Percentiles rank a stretch among this genome's conserved stretches.
Evolutionary conservation across 2,113 vertebrate species (phyloP).

Genomic region (Spilogale gracilis): DNA sequence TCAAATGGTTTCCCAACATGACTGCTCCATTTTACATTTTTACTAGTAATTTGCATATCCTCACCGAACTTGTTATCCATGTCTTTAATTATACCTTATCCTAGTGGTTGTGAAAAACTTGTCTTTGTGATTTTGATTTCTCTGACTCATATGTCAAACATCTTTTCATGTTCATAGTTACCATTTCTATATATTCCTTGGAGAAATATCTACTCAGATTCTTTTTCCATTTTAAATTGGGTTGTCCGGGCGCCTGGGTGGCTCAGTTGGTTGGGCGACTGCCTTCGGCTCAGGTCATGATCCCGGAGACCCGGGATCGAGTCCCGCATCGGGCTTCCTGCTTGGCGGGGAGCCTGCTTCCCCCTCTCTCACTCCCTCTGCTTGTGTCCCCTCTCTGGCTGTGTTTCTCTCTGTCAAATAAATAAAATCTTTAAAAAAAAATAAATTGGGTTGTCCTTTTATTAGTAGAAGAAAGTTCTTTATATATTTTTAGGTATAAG

Average conservation of each 20-base stretch:
- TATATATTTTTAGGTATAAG: slow-evolving; percentile 6
- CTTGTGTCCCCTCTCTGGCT: too few species aligned
- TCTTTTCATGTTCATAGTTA: not conserved
- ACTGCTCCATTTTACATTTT: not conserved
- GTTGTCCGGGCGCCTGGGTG: too few species aligned
- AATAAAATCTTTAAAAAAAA: too few species aligned
- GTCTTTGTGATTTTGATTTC: slow-evolving; percentile 37
- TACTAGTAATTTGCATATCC: not conserved
- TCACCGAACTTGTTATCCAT: not conserved
- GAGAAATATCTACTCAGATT: slow-evolving; percentile 4
- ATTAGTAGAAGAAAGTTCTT: not conserved
- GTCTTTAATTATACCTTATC: not conserved
- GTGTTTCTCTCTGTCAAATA: too few species aligned
- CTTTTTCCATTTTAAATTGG: not conserved
- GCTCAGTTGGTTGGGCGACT: too few species aligned
- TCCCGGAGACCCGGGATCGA: too few species aligned
- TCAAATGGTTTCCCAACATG: not conserved
- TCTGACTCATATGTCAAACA: not conserved
- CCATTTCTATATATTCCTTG: not conserved
- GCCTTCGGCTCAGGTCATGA: too few species aligned
- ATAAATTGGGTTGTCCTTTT: not conserved
- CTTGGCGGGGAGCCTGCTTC: too few species aligned
- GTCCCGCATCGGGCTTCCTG: too few species aligned
- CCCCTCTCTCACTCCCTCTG: too few species aligned
- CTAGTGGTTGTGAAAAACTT: not conserved